Conservation (phyloP, 1,140 invertebrate genomes). For the Ectropis grisescens region DNA sequence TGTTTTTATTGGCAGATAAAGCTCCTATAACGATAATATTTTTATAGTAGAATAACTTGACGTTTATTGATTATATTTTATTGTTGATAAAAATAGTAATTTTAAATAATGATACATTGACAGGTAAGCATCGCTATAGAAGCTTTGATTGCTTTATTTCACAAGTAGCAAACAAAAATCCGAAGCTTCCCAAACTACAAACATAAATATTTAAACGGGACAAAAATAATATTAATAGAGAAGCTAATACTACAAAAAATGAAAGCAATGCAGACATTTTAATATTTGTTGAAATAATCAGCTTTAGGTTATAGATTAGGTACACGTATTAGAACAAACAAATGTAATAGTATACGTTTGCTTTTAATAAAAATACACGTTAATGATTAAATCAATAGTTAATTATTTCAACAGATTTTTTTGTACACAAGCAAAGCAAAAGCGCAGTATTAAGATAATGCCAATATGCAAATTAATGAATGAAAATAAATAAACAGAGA, state of each 20-base stretch:
- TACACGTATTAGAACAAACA: too few species aligned
- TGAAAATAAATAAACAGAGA: conserved; percentile 41
- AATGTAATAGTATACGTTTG: too few species aligned
- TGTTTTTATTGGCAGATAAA: too few species aligned
- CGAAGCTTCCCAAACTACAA: conserved; percentile 6
- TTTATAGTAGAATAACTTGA: too few species aligned
- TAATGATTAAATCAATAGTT: conserved; percentile 4
- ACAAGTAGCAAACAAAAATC: neutral
- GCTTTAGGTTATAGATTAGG: neutral
- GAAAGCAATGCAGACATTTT: too few species aligned
- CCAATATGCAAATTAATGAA: conserved; percentile 38
- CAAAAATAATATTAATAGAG: conserved; percentile 4
- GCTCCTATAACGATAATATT: too few species aligned
- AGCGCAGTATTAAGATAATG: conserved; percentile 27
- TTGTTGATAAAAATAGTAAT: too few species aligned
- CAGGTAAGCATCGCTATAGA: conserved; percentile 4
- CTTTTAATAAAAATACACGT: too few species aligned
- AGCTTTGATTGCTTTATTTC: conserved; percentile 4
- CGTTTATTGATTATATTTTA: too few species aligned
- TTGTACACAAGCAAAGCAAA: conserved; percentile 32
- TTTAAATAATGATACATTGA: too few species aligned
- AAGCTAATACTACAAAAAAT: conserved; percentile 1
- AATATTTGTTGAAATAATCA: conserved; percentile 4
- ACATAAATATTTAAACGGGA: conserved; percentile 4
- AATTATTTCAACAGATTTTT: conserved; percentile 26